These are phyloP conservation scores for Podocnemis expansa DNA, from an alignment of 2,113 vertebrate genomes.

Conservation along the genomic window DNA sequence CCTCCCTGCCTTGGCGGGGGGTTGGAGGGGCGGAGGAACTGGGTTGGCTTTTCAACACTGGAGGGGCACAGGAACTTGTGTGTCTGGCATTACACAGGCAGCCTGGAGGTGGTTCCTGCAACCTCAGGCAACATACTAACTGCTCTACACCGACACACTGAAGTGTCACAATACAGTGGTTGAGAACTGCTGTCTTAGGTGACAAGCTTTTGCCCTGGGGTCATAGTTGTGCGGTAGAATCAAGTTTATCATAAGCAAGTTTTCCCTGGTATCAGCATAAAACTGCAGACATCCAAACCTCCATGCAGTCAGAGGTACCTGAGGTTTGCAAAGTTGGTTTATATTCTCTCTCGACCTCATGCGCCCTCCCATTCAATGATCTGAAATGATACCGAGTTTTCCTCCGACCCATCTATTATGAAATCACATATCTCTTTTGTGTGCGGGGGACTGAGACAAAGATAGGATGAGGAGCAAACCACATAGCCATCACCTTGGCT, in stretches of 20 bases:
- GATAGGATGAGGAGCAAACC: background rate
- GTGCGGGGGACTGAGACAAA: background rate
- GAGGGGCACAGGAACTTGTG: no score
- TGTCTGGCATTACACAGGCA: no score
- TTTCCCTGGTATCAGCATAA: background rate
- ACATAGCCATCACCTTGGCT: background rate
- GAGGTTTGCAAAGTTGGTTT: background rate
- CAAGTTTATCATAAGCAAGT: background rate
- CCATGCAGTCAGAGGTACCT: background rate
- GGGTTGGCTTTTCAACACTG: no score
- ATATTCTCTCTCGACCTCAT: background rate
- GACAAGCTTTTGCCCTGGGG: background rate
- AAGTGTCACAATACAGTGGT: no score
- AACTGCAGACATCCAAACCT: background rate
- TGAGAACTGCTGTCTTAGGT: no score
- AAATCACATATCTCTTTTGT: background rate
- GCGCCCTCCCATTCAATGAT: background rate
- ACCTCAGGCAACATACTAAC: no score
- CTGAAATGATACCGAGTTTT: background rate
- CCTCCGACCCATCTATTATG: background rate
- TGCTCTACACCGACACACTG: no score
- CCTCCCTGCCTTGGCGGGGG: no score
- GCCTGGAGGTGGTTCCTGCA: no score
- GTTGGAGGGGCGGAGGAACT: no score
- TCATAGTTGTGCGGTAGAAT: background rate